Evolutionary conservation across 2,888 invertebrate genomes (phyloP).

Genomic region (Cephus spinipes): DNA sequence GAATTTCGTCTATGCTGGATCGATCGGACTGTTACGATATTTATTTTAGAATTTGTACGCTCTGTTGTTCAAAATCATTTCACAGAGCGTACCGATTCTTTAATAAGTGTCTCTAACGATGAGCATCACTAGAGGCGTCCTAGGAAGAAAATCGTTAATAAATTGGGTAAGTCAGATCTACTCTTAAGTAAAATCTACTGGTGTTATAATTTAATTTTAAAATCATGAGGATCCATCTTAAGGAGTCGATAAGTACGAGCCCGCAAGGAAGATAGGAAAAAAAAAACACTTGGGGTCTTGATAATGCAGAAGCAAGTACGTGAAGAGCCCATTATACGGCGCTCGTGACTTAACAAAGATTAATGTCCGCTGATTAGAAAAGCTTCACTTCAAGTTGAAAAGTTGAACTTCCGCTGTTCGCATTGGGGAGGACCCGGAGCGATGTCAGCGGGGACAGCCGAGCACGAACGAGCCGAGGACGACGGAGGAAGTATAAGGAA

Average conservation of each 20-base stretch:
- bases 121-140: slow-evolving; percentile 29
- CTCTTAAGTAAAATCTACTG: neutral
- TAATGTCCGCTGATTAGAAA: slow-evolving; percentile 27
- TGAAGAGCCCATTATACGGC: neutral
- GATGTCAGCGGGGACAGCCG: neutral
- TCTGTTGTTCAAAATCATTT: slow-evolving; percentile 67
- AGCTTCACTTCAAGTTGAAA: slow-evolving; percentile 18
- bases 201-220: neutral
- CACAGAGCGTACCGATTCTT: slow-evolving; percentile 70
- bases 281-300: neutral
- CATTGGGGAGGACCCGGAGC: slow-evolving; percentile 1
- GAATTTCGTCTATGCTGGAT: neutral
- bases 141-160: neutral
- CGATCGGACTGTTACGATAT: slow-evolving; percentile 56
- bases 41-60: slow-evolving; percentile 71
- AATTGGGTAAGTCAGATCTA: neutral
- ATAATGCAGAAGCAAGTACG: neutral
- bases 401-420: slow-evolving; percentile 11
- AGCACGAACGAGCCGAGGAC: neutral
- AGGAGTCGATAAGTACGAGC: neutral
- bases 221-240: neutral
- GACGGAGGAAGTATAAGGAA: neutral
- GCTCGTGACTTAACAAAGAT: slow-evolving; percentile 25
- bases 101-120: slow-evolving; percentile 63
- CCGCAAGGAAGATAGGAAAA: neutral